These are phyloP conservation scores for Imbricaverruca yamaguchii DNA, from an alignment of 2,888 invertebrate species.

Conservation along the genomic window DNA sequence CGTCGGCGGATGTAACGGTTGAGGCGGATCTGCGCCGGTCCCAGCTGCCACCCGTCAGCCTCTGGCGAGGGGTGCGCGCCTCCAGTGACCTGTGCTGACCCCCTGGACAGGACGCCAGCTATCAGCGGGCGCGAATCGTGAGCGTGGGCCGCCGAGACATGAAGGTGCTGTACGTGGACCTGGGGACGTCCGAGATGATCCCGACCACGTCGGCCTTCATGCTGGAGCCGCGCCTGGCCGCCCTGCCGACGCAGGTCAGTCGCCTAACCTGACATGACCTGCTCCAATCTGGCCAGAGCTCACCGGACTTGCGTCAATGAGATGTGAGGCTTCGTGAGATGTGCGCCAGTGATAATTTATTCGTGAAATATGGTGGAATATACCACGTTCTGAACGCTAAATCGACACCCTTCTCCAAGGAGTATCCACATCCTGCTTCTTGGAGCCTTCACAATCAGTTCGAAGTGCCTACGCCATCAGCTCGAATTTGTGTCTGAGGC, in stretches of 20 bases:
- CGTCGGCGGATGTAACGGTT: background rate
- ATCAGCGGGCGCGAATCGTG: background rate
- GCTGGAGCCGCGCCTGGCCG: background rate
- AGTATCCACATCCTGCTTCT: too few species aligned
- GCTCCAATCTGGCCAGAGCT: too few species aligned
- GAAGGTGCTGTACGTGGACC: conserved; percentile 7
- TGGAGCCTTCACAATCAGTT: too few species aligned
- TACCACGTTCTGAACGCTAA: too few species aligned
- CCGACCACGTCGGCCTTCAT: background rate
- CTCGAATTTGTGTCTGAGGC: too few species aligned
- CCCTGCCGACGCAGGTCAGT: background rate
- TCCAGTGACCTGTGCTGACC: background rate
- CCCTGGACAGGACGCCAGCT: background rate
- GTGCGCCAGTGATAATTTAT: too few species aligned
- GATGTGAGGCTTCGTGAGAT: too few species aligned
- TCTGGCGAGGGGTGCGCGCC: background rate
- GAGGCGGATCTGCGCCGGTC: background rate
- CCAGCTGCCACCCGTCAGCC: background rate
- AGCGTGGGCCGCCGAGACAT: background rate
- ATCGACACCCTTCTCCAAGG: too few species aligned
- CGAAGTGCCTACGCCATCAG: too few species aligned
- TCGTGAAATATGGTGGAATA: too few species aligned
- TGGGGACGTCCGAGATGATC: conserved; percentile 12
- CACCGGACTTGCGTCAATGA: too few species aligned
- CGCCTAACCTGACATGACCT: conserved; percentile 47